A percentile compares a stretch with the other conserved stretches of the same genome.
phyloP scores from a whole-genome alignment of 53 echinoderm and acorn worm species.

The Henricia sp. region DNA sequence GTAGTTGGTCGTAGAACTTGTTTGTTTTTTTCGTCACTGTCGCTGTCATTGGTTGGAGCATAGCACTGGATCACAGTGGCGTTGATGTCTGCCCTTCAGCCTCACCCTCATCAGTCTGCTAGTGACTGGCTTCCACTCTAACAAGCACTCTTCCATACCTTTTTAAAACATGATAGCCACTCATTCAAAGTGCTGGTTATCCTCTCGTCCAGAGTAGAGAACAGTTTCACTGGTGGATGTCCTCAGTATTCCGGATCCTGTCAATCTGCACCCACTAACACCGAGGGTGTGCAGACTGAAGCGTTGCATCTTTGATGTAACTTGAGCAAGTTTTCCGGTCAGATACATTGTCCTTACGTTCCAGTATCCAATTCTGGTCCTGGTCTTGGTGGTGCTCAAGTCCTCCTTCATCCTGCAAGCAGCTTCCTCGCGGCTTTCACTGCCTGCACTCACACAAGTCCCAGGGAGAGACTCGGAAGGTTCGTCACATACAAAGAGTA shows the following conservation, averaged over 20 bases:
- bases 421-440: slow-evolving; percentile 72
- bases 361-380: slow-evolving; percentile 54
- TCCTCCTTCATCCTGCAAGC: slow-evolving; percentile 61
- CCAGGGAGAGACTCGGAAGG: slow-evolving; percentile 21
- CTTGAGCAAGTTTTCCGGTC: slow-evolving; percentile 64
- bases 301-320: slow-evolving; percentile 60
- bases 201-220: slow-evolving; percentile 52
- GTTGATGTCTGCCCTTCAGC: slow-evolving; percentile 42
- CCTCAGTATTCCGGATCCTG: slow-evolving; percentile 41
- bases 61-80: slow-evolving; percentile 64
- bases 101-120: slow-evolving; percentile 60
- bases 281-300: slow-evolving; percentile 53
- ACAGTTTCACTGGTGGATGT: slow-evolving; percentile 51
- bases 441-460: slow-evolving; percentile 60
- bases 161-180: slow-evolving; percentile 68
- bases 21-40: too few relatives aligned
- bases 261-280: slow-evolving; percentile 69
- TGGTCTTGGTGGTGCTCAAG: slow-evolving; percentile 59
- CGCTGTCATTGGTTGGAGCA: slow-evolving; percentile 64
- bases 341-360: slow-evolving; percentile 64
- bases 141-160: slow-evolving; percentile 32
- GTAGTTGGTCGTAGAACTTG: slow-evolving; percentile 62
- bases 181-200: slow-evolving; percentile 48
- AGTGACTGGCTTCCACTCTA: slow-evolving; percentile 56
- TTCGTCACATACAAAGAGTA: slow-evolving; percentile 29